phyloP scores from a whole-genome alignment of 2,113 vertebrate genomes.

The Eidolon helvum region DNA sequence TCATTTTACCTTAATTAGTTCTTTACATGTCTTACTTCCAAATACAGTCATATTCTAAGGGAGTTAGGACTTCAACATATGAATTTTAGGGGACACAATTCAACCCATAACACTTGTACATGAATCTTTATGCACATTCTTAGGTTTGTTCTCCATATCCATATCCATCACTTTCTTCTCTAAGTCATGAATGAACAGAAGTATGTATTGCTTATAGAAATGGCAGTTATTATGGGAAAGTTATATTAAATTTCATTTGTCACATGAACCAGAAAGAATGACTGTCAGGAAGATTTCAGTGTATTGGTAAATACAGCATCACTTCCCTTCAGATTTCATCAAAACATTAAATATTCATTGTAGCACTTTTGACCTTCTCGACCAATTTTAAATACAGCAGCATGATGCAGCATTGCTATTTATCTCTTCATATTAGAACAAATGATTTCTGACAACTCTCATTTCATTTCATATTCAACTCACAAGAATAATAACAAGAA shows the following conservation, averaged over 20 bases:
- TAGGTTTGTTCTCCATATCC: not conserved
- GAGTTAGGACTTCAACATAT: not conserved
- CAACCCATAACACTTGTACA: not conserved
- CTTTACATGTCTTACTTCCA: not conserved
- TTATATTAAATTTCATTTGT: not conserved
- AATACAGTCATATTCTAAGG: not conserved
- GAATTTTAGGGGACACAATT: not conserved
- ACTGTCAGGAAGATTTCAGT: not conserved
- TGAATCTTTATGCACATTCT: not conserved
- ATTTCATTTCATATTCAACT: not conserved
- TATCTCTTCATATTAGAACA: not conserved
- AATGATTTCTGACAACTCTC: not conserved
- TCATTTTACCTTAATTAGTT: not conserved
- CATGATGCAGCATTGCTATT: not conserved
- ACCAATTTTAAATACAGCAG: not conserved
- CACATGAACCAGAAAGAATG: not conserved
- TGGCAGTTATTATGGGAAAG: not conserved
- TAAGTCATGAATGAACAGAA: not conserved
- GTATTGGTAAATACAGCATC: not conserved
- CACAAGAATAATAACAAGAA: not conserved
- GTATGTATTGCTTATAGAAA: not conserved
- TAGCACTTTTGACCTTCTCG: not conserved
- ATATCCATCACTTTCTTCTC: not conserved
- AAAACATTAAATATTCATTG: not conserved
- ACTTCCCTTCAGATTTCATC: not conserved